Percentiles rank a stretch among this genome's conserved stretches.
phyloP scores from a whole-genome alignment of 1,140 invertebrate species.

The Pseudomyrmex gracilis region DNA sequence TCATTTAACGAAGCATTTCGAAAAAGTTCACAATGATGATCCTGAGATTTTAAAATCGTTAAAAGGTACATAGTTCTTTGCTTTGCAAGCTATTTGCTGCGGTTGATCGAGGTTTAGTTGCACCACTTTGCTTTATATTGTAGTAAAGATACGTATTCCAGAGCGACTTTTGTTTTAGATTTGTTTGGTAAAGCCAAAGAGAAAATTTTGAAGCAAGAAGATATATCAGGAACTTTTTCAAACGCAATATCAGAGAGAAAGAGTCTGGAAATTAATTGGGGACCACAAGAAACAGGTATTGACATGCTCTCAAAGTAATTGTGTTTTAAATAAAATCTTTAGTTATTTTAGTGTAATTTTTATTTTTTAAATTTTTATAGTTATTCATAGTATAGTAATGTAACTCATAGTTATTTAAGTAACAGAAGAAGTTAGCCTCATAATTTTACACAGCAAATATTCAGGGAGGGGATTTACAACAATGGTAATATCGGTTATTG shows the following conservation, averaged over 20 bases:
- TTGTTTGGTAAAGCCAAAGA: conserved; percentile 96
- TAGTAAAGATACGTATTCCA: not conserved
- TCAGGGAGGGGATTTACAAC: no score
- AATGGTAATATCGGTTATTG: no score
- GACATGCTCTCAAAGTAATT: no score
- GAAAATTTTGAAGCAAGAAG: conserved; percentile 93
- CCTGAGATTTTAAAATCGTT: conserved; percentile 95
- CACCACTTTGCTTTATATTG: not conserved
- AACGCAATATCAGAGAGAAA: conserved; percentile 77
- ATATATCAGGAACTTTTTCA: conserved; percentile 86
- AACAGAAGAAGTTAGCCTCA: not conserved
- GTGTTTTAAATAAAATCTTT: no score
- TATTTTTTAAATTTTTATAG: not conserved
- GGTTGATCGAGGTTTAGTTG: no score
- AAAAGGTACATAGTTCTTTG: conserved; percentile 88
- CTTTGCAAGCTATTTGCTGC: not conserved
- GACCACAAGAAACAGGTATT: conserved; percentile 88
- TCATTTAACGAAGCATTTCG: conserved; percentile 94
- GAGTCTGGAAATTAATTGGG: conserved; percentile 84
- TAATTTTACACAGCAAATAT: not conserved
- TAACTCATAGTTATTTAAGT: no score
- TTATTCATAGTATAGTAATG: no score
- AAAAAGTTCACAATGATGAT: conserved; percentile 94
- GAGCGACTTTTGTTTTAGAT: conserved; percentile 84
- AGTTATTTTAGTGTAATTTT: not conserved